Evolutionary conservation across 2,113 vertebrate species (phyloP), one percentile per base, ranked within the genome.

Genomic region (Oncorhynchus tshawytscha): DNA sequence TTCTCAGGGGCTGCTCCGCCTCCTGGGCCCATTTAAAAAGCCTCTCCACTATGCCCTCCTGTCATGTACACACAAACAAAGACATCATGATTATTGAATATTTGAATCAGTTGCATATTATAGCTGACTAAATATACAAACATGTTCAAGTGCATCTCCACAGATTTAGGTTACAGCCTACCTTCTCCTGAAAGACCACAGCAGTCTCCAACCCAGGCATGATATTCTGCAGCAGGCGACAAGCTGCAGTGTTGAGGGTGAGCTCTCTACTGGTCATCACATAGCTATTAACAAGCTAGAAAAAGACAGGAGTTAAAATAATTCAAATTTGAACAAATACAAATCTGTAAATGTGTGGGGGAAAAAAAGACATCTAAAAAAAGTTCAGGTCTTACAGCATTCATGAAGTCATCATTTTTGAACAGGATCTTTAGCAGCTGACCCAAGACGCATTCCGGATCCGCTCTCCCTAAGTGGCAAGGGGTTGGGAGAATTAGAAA

Each of bases 321-420:
- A 45, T 11, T 45, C 39, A 45, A 45, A 45, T 45, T 45, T 11
- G 39, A 45, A 45, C 39, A 0, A 45, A 45, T 45, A 45, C 39
- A 9, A 45, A 12, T 45, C 9, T 45, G 39, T 45, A 45, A 45
- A 45, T 45, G 39, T 45, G 39, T 45, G 39, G 39, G 2, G 9
- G 27, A 3, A 27, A 11, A 18, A 39, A 39, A 45, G 4, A 29
- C 31, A n/a, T 5, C 29, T 67, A 2, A 8, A 31, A 29, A 29
- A 45, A 45, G 7, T 8, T 20, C 18, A 34, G 11, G 7, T 31
- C 95, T 88, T 94, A 99, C 98, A 77, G 97, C 95, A 68, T 99
- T 99, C 96, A 99, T 99, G 86, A 99, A 99, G 87, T 99, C 97
- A 82, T 99, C 98, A 34, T 99, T 99, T 94, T 99, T 99, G 89